Base-by-base conservation (phyloP, 2,888 invertebrate species). In the Altica lythri region DNA sequence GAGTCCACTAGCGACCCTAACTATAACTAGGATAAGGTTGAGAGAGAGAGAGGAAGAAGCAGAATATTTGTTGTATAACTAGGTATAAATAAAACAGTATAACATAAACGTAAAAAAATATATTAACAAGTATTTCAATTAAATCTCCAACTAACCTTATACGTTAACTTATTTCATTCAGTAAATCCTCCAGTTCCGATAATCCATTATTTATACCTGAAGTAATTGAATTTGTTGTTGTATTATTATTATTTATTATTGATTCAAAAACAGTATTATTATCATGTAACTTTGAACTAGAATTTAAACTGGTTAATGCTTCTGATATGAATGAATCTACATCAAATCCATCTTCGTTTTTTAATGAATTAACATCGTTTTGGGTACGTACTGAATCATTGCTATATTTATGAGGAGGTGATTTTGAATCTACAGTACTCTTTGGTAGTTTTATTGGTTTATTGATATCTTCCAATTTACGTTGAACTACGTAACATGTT, bases 401-500 rank as follows among this genome's bases (percentile, higher is more conserved):
- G 34, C 8, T 35, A 8, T 13, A 4, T 45, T 34, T 8, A n/a
- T n/a, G n/a, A n/a, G n/a, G n/a, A n/a, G n/a, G n/a, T n/a, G n/a
- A n/a, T n/a, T n/a, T n/a, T n/a, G n/a, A n/a, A n/a, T n/a, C n/a
- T n/a, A n/a, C n/a, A n/a, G n/a, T n/a, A n/a, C n/a, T n/a, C n/a
- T n/a, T n/a, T n/a, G n/a, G n/a, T n/a, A n/a, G n/a, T n/a, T n/a
- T n/a, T n/a, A n/a, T n/a, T n/a, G 8, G 29, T 38, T 62, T 57
- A 2, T 60, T 55, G 8, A 62, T 60, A 37, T 65, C 58, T 34
- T 59, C 57, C 16, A 64, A 17, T 12, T 50, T 57, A 46, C 66
- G 51, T 32, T 63, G 49, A 1, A 67, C 60, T 27, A 59, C 30
- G 8, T 59, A 52, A 29, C 66, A 68, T 19, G 56, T 10, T 6